A percentile compares a stretch with the other conserved stretches of the same genome.
These are phyloP conservation scores for Thymelicus acteon DNA, from an alignment of 2,888 invertebrate species.

Conservation along the genomic window DNA sequence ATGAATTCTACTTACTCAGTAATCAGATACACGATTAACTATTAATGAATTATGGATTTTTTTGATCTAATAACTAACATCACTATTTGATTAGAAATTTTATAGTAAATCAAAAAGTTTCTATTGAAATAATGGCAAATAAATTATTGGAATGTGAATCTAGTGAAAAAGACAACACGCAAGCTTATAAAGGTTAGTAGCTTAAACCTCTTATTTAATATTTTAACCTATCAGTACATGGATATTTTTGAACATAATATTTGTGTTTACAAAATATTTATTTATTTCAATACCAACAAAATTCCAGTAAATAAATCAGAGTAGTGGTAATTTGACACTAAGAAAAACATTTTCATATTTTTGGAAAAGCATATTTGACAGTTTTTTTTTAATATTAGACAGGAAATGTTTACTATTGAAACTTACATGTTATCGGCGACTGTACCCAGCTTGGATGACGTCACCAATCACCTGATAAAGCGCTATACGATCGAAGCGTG, in stretches of 20 bases:
- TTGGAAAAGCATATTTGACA: too few relatives aligned
- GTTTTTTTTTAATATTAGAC: not conserved
- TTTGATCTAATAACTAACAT: not conserved
- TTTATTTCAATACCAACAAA: too few relatives aligned
- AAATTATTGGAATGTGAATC: constrained; percentile 23
- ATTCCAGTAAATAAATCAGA: too few relatives aligned
- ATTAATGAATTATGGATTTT: too few relatives aligned
- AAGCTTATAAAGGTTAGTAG: constrained; percentile 30
- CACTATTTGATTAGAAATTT: not conserved
- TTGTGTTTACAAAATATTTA: too few relatives aligned
- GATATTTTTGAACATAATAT: too few relatives aligned
- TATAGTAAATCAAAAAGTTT: not conserved
- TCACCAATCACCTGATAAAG: constrained; percentile 73
- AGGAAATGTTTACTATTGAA: not conserved
- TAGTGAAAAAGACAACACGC: constrained; percentile 20
- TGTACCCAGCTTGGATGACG: constrained; percentile 53
- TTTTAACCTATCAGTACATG: not conserved
- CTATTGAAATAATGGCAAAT: constrained; percentile 9
- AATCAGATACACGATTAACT: too few relatives aligned
- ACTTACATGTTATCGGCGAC: not conserved
- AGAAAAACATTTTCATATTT: too few relatives aligned
- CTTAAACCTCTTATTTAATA: not conserved
- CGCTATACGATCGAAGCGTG: constrained; percentile 65
- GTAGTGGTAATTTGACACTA: too few relatives aligned
- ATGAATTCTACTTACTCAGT: too few relatives aligned